A percentile compares a stretch with the other conserved stretches of the same genome.
phyloP scores from a whole-genome alignment of 92 coral and sea anemone genomes.

The Phymanthus crucifer region DNA sequence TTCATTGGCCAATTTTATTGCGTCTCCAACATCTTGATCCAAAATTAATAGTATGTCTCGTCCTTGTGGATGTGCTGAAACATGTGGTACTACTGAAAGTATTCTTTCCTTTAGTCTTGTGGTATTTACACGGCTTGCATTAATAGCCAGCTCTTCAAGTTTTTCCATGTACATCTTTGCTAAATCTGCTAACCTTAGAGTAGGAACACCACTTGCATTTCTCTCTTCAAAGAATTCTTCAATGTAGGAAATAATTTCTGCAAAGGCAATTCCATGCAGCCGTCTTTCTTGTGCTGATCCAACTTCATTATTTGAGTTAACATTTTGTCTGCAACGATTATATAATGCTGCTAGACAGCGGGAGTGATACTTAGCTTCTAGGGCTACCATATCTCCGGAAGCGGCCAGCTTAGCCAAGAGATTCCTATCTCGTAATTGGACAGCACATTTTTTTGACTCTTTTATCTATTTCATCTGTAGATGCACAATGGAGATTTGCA shows the following conservation, averaged over 20 bases:
- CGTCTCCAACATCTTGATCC: constrained; percentile 36
- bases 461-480: constrained; percentile 7
- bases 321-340: constrained; percentile 32
- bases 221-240: constrained; percentile 48
- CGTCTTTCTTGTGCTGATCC: constrained; percentile 29
- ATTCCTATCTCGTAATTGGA: constrained; percentile 34
- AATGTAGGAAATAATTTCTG: constrained; percentile 40
- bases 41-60: constrained; percentile 32
- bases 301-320: neutral
- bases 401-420: constrained; percentile 41
- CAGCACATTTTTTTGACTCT: constrained; percentile 24
- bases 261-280: constrained; percentile 51
- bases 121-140: constrained; percentile 31
- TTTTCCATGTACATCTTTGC: constrained; percentile 25
- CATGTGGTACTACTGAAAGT: constrained; percentile 23
- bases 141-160: constrained; percentile 35
- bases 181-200: constrained; percentile 36
- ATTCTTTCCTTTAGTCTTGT: constrained; percentile 52
- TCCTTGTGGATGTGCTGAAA: constrained; percentile 43
- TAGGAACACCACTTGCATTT: constrained; percentile 22
- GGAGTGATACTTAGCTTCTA: constrained; percentile 46
- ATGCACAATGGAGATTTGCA: constrained; percentile 28
- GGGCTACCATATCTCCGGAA: constrained; percentile 40
- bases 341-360: constrained; percentile 40
- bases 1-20: constrained; percentile 25